Evolutionary conservation across 2,888 invertebrate species (phyloP).

Genomic region (Pardosa pseudoannulata): DNA sequence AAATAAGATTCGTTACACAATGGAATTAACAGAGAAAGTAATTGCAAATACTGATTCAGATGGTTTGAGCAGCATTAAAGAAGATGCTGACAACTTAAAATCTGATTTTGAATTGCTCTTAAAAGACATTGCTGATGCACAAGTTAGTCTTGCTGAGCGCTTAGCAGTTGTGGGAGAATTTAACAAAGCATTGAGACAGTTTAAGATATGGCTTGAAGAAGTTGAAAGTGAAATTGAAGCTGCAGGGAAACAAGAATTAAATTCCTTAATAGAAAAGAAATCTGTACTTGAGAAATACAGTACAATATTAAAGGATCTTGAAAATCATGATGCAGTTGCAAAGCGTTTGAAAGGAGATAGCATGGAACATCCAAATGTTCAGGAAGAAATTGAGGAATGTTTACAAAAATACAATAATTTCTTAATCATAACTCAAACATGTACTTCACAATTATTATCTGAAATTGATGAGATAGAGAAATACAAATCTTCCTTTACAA

Average conservation of each 20-base stretch:
- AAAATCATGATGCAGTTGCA: constrained; percentile 90
- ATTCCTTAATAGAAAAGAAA: constrained; percentile 90
- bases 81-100: constrained; percentile 92
- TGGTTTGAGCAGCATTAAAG: constrained; percentile 92
- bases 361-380: constrained; percentile 33
- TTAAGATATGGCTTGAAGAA: constrained; percentile 92
- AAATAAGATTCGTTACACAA: constrained; percentile 86
- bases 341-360: constrained; percentile 79
- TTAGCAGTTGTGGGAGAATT: constrained; percentile 90
- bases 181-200: constrained; percentile 85
- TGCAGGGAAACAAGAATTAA: constrained; percentile 82
- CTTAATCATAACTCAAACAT: constrained; percentile 42
- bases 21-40: constrained; percentile 94
- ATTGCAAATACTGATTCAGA: constrained; percentile 93
- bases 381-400: constrained; percentile 47
- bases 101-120: constrained; percentile 93
- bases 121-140: constrained; percentile 84
- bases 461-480: constrained; percentile 70
- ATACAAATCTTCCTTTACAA: constrained; percentile 44
- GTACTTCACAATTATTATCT: constrained; percentile 58
- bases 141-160: constrained; percentile 85
- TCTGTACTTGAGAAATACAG: constrained; percentile 92
- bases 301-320: constrained; percentile 88
- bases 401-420: constrained; percentile 63
- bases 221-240: constrained; percentile 89